Evolutionary conservation across 92 coral and sea anemone species (phyloP), one percentile per base, ranked within the genome.

Genomic region (Umimayanthus kanabou): DNA sequence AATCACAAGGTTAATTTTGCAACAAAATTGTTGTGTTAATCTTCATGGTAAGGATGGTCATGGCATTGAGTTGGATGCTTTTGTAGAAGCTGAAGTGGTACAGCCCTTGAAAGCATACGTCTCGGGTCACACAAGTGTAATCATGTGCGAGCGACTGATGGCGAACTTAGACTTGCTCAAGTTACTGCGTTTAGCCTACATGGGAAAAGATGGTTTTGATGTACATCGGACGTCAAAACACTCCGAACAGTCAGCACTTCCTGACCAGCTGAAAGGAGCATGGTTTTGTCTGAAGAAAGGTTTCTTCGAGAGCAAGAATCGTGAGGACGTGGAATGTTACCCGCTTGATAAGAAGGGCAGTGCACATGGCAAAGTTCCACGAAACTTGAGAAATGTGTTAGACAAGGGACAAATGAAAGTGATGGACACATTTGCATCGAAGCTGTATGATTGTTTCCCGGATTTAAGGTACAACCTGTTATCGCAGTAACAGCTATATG

Each of bases 71-170:
- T 39, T 85, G 30, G 91, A 91, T 88, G 91, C 81, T 9, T 91
- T 88, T 33, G 91, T 91, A 47, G 89, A 91, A 66, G 79, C 89
- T 30, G 90, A 85, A 74, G 85, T 92, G 50, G 94, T 92, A 25
- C 82, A 92, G 69, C 87, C 94, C 6, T 86, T 88, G 1, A 88
- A 91, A 82, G n/a, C 28, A 3, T 90, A 90, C 79, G 92, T 80
- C 71, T 55, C 90, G 80, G 93, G 93, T 87, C 91, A 88, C 49
- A 88, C 91, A 40, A 82, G 85, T 2, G 91, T 91, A 23, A 91
- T 45, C 61, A 91, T 91, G 91, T 91, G 91, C 79, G 89, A 90
- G 43, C 42, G 93, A 67, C 30, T 87, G 18, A 87, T 88, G 90
- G 80, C 85, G 4, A 53, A 53, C 16, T 3, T 8, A 3, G 61